Evolutionary conservation across 2,797 vertebrate species (phyloP).

Genomic region (Chelonia mydas): DNA sequence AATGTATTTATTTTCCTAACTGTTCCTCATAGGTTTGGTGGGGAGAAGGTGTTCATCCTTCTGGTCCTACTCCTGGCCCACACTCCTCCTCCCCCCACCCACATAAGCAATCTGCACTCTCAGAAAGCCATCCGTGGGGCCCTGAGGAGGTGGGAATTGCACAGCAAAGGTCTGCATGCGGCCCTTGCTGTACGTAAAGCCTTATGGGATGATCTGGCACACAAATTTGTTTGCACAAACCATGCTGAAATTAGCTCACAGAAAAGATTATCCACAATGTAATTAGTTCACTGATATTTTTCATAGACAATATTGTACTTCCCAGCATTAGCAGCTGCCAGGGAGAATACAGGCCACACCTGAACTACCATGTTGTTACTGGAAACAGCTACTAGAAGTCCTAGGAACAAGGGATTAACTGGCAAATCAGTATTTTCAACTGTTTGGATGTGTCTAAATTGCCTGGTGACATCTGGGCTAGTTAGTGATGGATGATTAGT

Average conservation of each 20-base stretch:
- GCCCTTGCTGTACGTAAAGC: not conserved
- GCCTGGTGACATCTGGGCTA: not conserved
- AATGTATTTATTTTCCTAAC: not conserved
- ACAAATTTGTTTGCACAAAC: not conserved
- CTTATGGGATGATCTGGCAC: not conserved
- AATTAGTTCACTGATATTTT: not conserved
- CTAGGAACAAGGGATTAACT: not conserved
- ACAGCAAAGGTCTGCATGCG: not conserved
- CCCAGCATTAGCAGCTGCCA: not conserved
- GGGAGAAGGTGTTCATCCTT: not conserved
- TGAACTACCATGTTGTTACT: not conserved
- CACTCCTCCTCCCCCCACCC: too few species aligned
- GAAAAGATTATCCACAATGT: not conserved
- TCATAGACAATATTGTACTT: not conserved
- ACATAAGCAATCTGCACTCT: not conserved
- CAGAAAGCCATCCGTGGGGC: not conserved
- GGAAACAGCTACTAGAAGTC: constrained; percentile 18
- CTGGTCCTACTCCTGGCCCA: not conserved
- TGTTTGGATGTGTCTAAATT: not conserved
- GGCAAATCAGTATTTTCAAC: not conserved
- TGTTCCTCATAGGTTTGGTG: not conserved
- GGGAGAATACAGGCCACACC: not conserved
- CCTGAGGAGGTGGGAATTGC: not conserved
- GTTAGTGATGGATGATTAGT: not conserved
- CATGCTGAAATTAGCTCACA: not conserved